Percentiles rank a stretch among this genome's conserved stretches.
Conservation (phyloP, 2,113 vertebrate genomes). For the Sebastes fasciatus region DNA sequence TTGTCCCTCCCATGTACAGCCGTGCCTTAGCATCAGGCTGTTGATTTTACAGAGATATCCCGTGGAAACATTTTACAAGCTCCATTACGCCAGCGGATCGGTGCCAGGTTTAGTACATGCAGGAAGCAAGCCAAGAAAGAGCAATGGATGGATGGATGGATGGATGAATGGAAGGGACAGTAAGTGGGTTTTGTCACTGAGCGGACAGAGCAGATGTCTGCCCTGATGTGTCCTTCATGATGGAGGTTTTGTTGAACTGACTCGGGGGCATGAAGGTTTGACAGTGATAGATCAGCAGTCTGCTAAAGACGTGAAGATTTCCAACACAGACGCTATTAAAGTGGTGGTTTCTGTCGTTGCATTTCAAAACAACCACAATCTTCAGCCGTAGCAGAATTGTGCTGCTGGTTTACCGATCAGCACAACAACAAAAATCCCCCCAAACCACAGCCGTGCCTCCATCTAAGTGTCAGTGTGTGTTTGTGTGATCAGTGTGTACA, state of each 20-base stretch:
- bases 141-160: constrained; percentile 10
- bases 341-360: not conserved
- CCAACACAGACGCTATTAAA: not conserved
- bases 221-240: not conserved
- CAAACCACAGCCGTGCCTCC: constrained; percentile 39
- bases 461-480: constrained; percentile 37
- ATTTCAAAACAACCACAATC: constrained; percentile 20
- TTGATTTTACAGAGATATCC: constrained; percentile 40
- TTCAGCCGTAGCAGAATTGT: constrained; percentile 21
- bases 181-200: not conserved
- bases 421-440: not conserved
- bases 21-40: constrained; percentile 27
- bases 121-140: constrained; percentile 31
- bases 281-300: constrained; percentile 38
- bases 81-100: constrained; percentile 33
- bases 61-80: constrained; percentile 56
- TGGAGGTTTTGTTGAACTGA: constrained; percentile 15
- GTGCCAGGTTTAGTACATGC: constrained; percentile 45
- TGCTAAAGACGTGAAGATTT: constrained; percentile 35
- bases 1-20: constrained; percentile 18
- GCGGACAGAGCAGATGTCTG: constrained; percentile 46
- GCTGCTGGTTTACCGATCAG: constrained; percentile 43
- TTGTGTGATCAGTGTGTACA: constrained; percentile 19
- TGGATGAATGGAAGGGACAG: constrained; percentile 13
- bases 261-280: constrained; percentile 17